These are phyloP conservation scores for Columbina picui DNA, from an alignment of 2,113 vertebrate species.

Conservation along the genomic window DNA sequence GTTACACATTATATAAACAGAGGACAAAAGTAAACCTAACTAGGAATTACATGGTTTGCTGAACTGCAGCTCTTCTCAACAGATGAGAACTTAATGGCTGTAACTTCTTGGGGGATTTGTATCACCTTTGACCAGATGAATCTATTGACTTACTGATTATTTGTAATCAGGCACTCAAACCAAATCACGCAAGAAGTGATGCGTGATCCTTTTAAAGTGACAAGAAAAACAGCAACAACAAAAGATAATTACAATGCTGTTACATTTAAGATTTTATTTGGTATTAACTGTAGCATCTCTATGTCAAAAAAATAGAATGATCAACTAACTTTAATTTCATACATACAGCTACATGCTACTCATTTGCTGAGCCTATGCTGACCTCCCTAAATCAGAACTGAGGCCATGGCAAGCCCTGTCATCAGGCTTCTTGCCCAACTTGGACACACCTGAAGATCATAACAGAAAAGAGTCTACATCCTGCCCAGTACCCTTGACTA, in stretches of 20 bases:
- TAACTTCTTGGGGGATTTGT: background rate
- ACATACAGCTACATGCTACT: background rate
- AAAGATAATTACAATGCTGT: background rate
- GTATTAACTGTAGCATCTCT: background rate
- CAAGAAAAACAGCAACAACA: background rate
- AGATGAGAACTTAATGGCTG: background rate
- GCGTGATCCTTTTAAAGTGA: rapidly evolving
- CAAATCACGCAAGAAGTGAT: background rate
- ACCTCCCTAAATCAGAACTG: background rate
- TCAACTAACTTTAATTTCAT: background rate
- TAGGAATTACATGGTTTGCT: background rate
- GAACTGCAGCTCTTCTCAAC: background rate
- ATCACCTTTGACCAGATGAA: background rate
- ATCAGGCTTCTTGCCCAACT: background rate
- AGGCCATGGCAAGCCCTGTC: background rate
- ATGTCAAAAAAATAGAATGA: background rate
- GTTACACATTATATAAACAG: background rate
- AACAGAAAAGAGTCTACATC: background rate
- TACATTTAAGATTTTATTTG: background rate
- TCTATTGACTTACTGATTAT: background rate
- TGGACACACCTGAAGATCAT: background rate
- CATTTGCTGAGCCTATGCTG: background rate
- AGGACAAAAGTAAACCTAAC: background rate
- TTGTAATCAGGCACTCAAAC: background rate
- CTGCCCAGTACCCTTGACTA: rapidly evolving